A percentile compares a stretch with the other conserved stretches of the same genome.
phyloP scores from a whole-genome alignment of 2,113 vertebrate genomes.

The Lepus timidus region DNA sequence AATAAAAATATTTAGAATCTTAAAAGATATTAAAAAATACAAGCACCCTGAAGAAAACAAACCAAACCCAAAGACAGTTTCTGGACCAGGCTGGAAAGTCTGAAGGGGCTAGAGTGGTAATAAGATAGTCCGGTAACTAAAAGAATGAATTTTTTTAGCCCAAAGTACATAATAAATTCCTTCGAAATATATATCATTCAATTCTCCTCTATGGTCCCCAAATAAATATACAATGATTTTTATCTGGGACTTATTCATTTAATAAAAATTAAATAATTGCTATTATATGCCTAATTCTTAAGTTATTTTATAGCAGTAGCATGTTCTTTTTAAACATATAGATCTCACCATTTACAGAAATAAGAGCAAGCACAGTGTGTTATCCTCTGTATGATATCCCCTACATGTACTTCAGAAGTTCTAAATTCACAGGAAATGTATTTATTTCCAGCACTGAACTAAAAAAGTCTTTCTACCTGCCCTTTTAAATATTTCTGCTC shows the following conservation, averaged over 20 bases:
- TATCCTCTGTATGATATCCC: neutral
- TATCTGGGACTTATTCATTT: slow-evolving; percentile 29
- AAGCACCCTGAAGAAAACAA: no score
- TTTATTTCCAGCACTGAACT: slow-evolving; percentile 4
- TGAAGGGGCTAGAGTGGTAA: neutral
- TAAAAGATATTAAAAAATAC: no score
- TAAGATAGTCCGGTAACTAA: neutral
- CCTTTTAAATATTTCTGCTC: slow-evolving; percentile 21
- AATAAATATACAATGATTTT: slow-evolving; percentile 47
- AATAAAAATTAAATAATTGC: slow-evolving; percentile 53
- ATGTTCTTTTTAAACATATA: neutral
- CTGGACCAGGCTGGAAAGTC: neutral
- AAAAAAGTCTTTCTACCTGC: slow-evolving; percentile 5
- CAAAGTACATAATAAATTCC: slow-evolving; percentile 17
- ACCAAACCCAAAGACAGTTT: neutral
- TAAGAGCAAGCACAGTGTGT: slow-evolving; percentile 41
- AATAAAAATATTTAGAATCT: no score
- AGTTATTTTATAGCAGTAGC: neutral
- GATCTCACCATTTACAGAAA: slow-evolving; percentile 15
- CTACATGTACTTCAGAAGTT: neutral
- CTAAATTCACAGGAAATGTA: slow-evolving; percentile 27
- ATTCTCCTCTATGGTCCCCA: slow-evolving; percentile 7
- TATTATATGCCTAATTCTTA: slow-evolving; percentile 23
- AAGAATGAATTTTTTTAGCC: slow-evolving; percentile 21
- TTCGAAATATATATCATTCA: slow-evolving; percentile 38